Evolutionary conservation across 2,888 invertebrate genomes (phyloP).

Genomic region (Eupithecia abbreviata): DNA sequence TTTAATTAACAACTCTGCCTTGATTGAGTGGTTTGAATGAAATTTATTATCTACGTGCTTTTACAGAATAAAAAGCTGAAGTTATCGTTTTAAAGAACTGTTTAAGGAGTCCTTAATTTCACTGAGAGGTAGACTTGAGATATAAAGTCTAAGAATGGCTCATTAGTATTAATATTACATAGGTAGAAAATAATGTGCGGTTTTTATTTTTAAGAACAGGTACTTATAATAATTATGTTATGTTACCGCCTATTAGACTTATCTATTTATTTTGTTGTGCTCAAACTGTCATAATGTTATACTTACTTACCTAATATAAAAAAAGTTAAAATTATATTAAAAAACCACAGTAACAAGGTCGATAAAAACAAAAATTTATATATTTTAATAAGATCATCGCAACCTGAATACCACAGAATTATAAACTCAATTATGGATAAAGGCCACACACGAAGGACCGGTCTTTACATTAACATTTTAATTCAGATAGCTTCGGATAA

Average conservation of each 20-base stretch:
- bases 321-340: neutral
- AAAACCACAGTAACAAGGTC: neutral
- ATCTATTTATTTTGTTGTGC: no score
- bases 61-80: constrained; percentile 16
- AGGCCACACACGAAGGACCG: constrained; percentile 39
- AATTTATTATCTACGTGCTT: constrained; percentile 24
- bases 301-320: neutral
- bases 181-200: neutral
- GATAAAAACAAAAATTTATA: neutral
- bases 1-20: constrained; percentile 38
- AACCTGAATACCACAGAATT: constrained; percentile 10
- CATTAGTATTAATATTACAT: neutral
- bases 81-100: constrained; percentile 12
- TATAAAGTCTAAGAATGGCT: neutral
- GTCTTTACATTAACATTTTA: constrained; percentile 19
- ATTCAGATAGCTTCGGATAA: constrained; percentile 20
- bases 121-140: neutral
- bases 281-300: neutral
- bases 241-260: no score
- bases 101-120: neutral
- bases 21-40: constrained; percentile 29
- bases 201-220: neutral
- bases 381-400: neutral
- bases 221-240: no score
- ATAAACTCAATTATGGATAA: constrained; percentile 10